Percentiles rank a stretch among this genome's conserved stretches.
phyloP scores from a whole-genome alignment of 2,797 vertebrate genomes.

The Melanotaenia parkinsoni region DNA sequence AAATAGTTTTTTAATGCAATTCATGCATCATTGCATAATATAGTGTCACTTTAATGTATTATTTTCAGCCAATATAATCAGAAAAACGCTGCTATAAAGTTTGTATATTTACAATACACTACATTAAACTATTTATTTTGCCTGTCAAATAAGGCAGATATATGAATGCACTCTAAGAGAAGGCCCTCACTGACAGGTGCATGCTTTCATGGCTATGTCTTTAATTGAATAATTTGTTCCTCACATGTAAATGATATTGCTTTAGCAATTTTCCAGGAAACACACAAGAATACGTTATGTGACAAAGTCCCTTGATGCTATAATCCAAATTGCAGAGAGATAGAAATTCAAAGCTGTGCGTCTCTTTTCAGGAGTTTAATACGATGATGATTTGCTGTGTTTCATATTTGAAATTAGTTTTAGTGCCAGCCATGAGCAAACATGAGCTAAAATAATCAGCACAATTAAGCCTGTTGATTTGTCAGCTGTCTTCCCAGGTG shows the following conservation, averaged over 20 bases:
- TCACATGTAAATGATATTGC: neutral
- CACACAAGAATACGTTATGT: neutral
- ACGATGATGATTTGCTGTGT: conserved; percentile 48
- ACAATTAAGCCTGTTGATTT: conserved; percentile 66
- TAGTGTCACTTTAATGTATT: neutral
- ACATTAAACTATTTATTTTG: neutral
- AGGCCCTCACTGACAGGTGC: neutral
- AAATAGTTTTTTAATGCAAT: neutral
- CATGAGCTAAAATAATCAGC: conserved; percentile 62
- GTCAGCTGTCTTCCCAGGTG: conserved; percentile 47
- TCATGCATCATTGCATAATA: neutral
- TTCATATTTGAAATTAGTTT: conserved; percentile 55
- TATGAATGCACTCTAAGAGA: neutral
- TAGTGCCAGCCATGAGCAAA: conserved; percentile 58
- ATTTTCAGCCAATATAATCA: neutral
- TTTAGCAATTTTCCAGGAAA: conserved; percentile 16
- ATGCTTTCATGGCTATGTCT: neutral
- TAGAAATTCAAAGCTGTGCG: conserved; percentile 27
- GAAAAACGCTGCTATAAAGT: neutral
- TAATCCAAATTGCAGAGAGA: conserved; percentile 28
- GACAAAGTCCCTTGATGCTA: conserved; percentile 21
- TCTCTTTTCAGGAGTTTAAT: conserved; percentile 34
- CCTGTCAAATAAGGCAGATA: neutral
- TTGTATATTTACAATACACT: neutral
- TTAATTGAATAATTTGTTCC: conserved; percentile 12